Conservation (phyloP, 2,888 invertebrate genomes). For the Melinopterus prodromus region DNA sequence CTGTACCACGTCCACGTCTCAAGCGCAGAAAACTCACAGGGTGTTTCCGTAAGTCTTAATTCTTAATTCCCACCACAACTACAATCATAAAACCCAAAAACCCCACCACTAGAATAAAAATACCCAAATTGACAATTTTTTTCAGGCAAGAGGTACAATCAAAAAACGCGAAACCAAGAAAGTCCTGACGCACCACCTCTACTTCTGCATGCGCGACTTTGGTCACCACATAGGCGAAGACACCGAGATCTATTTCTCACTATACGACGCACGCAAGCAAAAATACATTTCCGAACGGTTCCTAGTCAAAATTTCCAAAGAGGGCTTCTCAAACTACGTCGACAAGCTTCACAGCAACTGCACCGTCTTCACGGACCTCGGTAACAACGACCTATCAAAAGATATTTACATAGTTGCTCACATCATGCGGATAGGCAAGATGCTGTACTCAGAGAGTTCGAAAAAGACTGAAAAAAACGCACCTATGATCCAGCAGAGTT, state of each 20-base stretch:
- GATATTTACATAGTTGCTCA: constrained; percentile 91
- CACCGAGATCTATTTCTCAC: constrained; percentile 85
- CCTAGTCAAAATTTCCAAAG: constrained; percentile 87
- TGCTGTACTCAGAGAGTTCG: constrained; percentile 71
- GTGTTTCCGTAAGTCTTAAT: constrained; percentile 69
- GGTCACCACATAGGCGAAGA: constrained; percentile 90
- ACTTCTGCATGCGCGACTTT: constrained; percentile 89
- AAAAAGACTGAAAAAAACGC: constrained; percentile 61
- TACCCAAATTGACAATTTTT: neutral
- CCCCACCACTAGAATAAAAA: neutral
- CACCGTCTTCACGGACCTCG: constrained; percentile 88
- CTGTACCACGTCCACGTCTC: constrained; percentile 83
- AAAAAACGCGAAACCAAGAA: constrained; percentile 66
- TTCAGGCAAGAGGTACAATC: constrained; percentile 65
- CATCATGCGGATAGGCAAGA: constrained; percentile 88
- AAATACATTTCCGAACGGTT: constrained; percentile 89
- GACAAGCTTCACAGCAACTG: constrained; percentile 88
- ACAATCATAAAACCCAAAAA: neutral
- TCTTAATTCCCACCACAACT: neutral
- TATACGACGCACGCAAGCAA: constrained; percentile 81
- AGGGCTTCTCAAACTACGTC: constrained; percentile 89
- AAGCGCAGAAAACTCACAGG: constrained; percentile 76
- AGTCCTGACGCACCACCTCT: constrained; percentile 78
- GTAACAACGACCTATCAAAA: constrained; percentile 82
- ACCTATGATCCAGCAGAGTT: constrained; percentile 59